A percentile compares a stretch with the other conserved stretches of the same genome.
These are phyloP conservation scores for Dendrolimus kikuchii DNA, from an alignment of 1,140 invertebrate genomes.

Conservation along the genomic window DNA sequence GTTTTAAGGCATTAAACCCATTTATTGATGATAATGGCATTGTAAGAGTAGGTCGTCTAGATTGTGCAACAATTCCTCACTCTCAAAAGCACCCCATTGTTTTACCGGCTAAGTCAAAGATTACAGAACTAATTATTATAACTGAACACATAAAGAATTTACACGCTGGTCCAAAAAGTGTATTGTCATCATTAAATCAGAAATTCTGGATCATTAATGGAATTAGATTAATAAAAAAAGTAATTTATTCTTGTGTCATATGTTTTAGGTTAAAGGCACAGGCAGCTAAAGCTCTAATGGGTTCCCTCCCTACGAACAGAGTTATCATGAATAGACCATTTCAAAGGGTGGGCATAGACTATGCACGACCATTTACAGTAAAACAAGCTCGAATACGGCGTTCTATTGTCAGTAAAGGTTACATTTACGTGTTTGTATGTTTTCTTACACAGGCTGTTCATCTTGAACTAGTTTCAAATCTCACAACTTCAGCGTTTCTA, in stretches of 20 bases:
- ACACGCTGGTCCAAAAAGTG: conserved; percentile 20
- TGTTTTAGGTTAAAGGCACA: too few relatives aligned
- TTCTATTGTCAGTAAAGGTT: conserved; percentile 9
- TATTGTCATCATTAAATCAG: conserved; percentile 19
- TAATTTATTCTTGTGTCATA: too few relatives aligned
- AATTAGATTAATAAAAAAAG: too few relatives aligned
- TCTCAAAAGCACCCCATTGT: too few relatives aligned
- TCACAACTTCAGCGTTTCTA: conserved; percentile 39
- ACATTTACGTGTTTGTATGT: conserved; percentile 11
- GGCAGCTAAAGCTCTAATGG: too few relatives aligned
- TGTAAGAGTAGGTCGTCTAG: too few relatives aligned
- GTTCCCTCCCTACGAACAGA: too few relatives aligned
- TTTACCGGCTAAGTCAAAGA: conserved; percentile 17
- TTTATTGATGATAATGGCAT: too few relatives aligned
- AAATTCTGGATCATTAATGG: conserved; percentile 35
- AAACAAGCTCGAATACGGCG: conserved; percentile 20
- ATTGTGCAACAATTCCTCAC: too few relatives aligned
- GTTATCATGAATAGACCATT: too few relatives aligned
- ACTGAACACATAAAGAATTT: conserved; percentile 17
- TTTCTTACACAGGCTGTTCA: conserved; percentile 16
- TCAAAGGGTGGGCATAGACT: too few relatives aligned
- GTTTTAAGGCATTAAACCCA: too few relatives aligned
- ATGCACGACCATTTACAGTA: conserved; percentile 32
- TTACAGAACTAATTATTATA: conserved; percentile 22
- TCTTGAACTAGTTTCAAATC: conserved; percentile 14